Percentiles rank a stretch among this genome's conserved stretches.
Conservation (phyloP, 2,888 invertebrate species). For the Amiota communis region DNA sequence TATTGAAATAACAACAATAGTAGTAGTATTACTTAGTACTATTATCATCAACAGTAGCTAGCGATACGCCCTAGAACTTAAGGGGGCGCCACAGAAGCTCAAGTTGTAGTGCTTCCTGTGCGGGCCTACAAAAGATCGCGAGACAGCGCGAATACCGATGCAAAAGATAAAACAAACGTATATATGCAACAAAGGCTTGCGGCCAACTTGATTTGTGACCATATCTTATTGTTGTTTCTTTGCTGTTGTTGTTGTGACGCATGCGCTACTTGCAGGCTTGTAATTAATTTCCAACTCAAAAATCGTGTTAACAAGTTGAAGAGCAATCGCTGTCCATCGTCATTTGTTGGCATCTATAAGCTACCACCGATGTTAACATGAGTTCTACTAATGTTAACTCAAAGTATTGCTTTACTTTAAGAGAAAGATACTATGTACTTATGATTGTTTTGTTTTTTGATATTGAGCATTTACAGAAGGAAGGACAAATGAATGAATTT, state of each 20-base stretch:
- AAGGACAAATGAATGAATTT: conserved; percentile 69
- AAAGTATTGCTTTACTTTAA: no score
- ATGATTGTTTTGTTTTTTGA: conserved; percentile 58
- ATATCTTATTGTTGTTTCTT: conserved; percentile 41
- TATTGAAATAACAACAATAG: conserved; percentile 12
- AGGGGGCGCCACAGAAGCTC: conserved; percentile 16
- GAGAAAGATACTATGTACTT: background rate
- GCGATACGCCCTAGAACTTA: conserved; percentile 21
- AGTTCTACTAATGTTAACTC: conserved; percentile 5
- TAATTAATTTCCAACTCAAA: conserved; percentile 44
- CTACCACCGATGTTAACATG: conserved; percentile 9
- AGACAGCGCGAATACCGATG: background rate
- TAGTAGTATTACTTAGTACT: background rate
- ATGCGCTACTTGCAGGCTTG: conserved; percentile 41
- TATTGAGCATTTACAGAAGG: conserved; percentile 70
- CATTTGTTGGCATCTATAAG: background rate
- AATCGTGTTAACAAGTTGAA: conserved; percentile 57
- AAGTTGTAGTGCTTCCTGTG: conserved; percentile 31
- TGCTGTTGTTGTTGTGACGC: conserved; percentile 38
- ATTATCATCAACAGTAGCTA: background rate
- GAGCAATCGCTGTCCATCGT: conserved; percentile 31
- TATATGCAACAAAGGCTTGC: background rate
- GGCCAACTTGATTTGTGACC: conserved; percentile 37
- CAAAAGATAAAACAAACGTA: background rate
- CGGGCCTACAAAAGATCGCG: background rate